Conservation (phyloP, 2,888 invertebrate genomes). For the Andrena camellia region DNA sequence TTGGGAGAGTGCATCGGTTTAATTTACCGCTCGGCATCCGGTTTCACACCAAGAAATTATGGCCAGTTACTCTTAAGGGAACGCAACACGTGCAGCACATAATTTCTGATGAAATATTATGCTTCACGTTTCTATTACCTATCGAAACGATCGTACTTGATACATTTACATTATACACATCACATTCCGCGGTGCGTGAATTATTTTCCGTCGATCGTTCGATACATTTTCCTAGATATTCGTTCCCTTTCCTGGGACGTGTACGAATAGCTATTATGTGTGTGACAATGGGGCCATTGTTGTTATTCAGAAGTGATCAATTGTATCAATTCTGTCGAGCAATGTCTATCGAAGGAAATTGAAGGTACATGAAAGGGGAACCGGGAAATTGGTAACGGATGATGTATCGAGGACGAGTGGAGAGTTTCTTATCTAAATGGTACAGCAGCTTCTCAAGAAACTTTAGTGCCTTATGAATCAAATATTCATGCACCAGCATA, state of each 20-base stretch:
- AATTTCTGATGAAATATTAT: not conserved
- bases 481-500: too few relatives aligned
- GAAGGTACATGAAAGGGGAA: not conserved
- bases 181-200: not conserved
- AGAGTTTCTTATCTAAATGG: too few relatives aligned
- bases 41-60: not conserved
- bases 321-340: not conserved
- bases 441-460: too few relatives aligned
- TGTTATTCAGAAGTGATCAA: not conserved
- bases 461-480: too few relatives aligned
- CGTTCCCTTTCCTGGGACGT: not conserved
- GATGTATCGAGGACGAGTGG: too few relatives aligned
- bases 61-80: not conserved
- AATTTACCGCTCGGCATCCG: not conserved
- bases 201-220: not conserved
- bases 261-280: not conserved
- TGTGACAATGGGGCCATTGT: not conserved
- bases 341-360: not conserved
- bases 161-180: not conserved
- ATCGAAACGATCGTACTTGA: not conserved
- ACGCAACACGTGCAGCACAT: not conserved
- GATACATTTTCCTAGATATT: not conserved
- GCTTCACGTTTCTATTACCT: not conserved
- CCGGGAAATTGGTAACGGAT: not conserved
- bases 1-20: not conserved